Base-by-base conservation (phyloP, 37 sponge, comb jelly and placozoan genomes). In the Agelas oroides region DNA sequence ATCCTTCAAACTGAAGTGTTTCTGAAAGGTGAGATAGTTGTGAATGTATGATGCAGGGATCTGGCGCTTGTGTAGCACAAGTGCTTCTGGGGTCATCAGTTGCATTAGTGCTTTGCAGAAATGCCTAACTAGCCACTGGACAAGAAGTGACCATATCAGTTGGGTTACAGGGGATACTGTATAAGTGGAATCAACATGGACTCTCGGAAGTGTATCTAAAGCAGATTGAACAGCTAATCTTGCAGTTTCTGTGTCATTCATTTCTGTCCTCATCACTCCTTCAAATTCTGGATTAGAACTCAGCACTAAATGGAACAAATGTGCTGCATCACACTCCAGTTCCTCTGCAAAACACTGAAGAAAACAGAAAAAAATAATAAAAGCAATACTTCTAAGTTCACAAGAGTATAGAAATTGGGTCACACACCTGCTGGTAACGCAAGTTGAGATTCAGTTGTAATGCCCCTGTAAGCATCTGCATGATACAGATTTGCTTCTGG, bases 1-100 rank as follows among this genome's bases (percentile, higher is more conserved):
- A 24, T 83, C 79, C 30, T 86, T 86, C 56, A 93, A 53, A 52
- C 78, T 70, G 57, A 93, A 93, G 59, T 93, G 94, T 38, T 36
- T 72, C 78, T 93, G 94, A 53, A 82, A 81, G 12, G 24, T 77
- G 20, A 93, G 76, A 79, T 93, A 93, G 46, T 73, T 52, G 34
- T 67, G 32, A 27, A 85, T 17, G 38, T 75, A 89, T 39, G 74
- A 83, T 27, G 27, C 27, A 23, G 78, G 83, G 11, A 89, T 66
- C 58, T 59, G 61, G 2, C 23, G 41, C 62, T 60, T 37, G 30
- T 88, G 54, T 31, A 81, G 1, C 23, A 84, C 72, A 21, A 85
- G 70, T 19, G 76, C 91, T 20, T 85, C 86, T 53, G 85, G 77
- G 16, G 86, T 78, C 76, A 83, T 70, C 40, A 90, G 25, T 65